phyloP scores from a whole-genome alignment of 2,888 invertebrate species.

The Agrilus biguttatus region DNA sequence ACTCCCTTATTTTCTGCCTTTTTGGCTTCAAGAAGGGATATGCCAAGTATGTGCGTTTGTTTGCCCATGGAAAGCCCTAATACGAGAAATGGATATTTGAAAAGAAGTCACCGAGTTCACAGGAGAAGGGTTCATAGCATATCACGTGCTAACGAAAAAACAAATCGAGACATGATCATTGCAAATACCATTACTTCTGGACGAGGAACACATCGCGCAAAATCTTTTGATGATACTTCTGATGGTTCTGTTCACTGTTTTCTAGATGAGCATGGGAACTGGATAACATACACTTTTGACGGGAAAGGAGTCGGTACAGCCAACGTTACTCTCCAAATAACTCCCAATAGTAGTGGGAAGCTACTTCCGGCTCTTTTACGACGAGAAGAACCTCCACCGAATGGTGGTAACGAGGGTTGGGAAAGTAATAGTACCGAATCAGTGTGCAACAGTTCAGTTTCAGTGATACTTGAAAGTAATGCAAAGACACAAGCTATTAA shows the following conservation, averaged over 20 bases:
- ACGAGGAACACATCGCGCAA: conserved; percentile 52
- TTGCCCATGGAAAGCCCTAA: conserved; percentile 24
- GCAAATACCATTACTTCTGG: conserved; percentile 30
- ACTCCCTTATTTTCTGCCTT: conserved; percentile 44
- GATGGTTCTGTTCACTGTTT: conserved; percentile 79
- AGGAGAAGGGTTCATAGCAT: conserved; percentile 29
- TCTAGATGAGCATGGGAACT: conserved; percentile 72
- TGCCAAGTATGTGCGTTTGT: conserved; percentile 29
- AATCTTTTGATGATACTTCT: conserved; percentile 66
- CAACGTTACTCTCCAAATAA: conserved; percentile 12
- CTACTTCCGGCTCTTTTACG: conserved; percentile 23
- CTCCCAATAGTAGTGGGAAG: conserved; percentile 21
- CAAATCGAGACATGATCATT: conserved; percentile 24
- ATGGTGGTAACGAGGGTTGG: conserved; percentile 18
- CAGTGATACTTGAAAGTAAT: conserved; percentile 24
- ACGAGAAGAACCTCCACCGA: conserved; percentile 13
- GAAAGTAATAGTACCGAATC: conserved; percentile 30
- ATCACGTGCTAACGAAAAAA: conserved; percentile 14
- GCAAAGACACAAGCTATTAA: conserved; percentile 5
- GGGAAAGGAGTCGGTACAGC: conserved; percentile 44
- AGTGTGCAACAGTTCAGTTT: conserved; percentile 34
- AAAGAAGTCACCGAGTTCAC: conserved; percentile 15
- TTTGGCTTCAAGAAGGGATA: conserved; percentile 44
- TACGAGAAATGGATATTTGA: conserved; percentile 15
- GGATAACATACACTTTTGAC: conserved; percentile 78